phyloP scores from a whole-genome alignment of 2,797 vertebrate genomes.

The Benthosema pterotum region DNA sequence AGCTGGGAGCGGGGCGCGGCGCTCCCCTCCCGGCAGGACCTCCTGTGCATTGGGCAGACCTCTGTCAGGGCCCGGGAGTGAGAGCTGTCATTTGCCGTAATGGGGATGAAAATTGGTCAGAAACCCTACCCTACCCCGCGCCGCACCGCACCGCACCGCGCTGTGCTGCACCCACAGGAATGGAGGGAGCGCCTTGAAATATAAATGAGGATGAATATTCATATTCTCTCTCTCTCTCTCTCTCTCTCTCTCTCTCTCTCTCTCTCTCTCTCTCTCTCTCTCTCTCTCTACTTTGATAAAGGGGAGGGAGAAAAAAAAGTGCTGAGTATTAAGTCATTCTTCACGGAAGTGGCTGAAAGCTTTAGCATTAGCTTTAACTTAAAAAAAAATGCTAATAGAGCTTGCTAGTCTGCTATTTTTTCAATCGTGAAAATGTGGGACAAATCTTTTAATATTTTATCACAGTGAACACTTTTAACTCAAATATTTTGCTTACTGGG shows the following conservation, averaged over 20 bases:
- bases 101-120: conserved; percentile 95
- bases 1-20: conserved; percentile 92
- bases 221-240: conserved; percentile 90
- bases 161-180: conserved; percentile 90
- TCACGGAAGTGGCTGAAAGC: no score
- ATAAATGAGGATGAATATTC: conserved; percentile 99
- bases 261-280: no score
- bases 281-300: conserved; percentile 71
- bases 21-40: conserved; percentile 90
- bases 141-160: no score
- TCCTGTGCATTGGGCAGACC: conserved; percentile 93
- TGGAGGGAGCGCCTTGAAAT: conserved; percentile 97
- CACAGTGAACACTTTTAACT: no score
- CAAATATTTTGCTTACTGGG: no score
- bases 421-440: no score
- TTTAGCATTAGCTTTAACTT: no score
- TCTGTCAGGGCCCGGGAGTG: conserved; percentile 99
- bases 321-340: no score
- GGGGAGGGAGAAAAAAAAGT: conserved; percentile 85
- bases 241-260: no score
- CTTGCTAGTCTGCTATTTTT: no score
- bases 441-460: no score
- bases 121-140: conserved; percentile 86
- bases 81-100: conserved; percentile 97
- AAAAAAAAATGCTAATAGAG: no score